Evolutionary conservation across 2,113 vertebrate species (phyloP), one percentile per base, ranked within the genome.

Genomic region (Hippoglossus stenolepis): DNA sequence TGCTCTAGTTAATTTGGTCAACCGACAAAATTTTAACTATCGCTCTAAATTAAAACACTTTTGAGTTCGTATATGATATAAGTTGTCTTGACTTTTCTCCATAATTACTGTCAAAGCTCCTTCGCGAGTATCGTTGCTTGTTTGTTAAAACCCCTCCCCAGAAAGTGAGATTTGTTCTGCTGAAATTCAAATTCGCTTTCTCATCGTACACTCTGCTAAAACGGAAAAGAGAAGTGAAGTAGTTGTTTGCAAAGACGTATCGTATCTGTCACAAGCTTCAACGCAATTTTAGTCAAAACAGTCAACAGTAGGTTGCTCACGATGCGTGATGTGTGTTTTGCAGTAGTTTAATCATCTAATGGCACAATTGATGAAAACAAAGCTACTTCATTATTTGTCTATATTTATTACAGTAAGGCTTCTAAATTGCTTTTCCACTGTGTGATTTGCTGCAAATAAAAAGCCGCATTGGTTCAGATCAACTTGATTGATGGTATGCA

Each of bases 21-120:
- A 62, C 1, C 20, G 62, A 58, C 10, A 60, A 53, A 77, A 68
- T 8, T 62, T 69, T 72, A 75, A 75, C n/a, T 51, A 20, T 35
- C 17, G 14, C 12, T 45, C 60, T 47, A 26, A 23, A 38, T 23
- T 31, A 0, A 9, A 28, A n/a, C 35, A 3, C n/a, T 38, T 78
- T 35, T 7, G 24, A 23, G n/a, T 68, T 60, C 31, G 4, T 28
- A 11, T n/a, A 23, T 65, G 43, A 58, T 21, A 26, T 4, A 66
- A 53, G 53, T 43, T 21, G 20, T 2, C 4, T 4, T 23, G n/a
- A 45, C 11, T 23, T 23, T 40, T 1, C 40, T 43, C 40, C 18
- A 38, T 38, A 35, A 20, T 61, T 20, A 61, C 28, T 0, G 4
- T 11, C 28, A 61, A 38, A 38, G 28, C 28, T 9, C 9, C 28